Conservation (phyloP, 1,140 invertebrate species). For the Eufriesea mexicana region DNA sequence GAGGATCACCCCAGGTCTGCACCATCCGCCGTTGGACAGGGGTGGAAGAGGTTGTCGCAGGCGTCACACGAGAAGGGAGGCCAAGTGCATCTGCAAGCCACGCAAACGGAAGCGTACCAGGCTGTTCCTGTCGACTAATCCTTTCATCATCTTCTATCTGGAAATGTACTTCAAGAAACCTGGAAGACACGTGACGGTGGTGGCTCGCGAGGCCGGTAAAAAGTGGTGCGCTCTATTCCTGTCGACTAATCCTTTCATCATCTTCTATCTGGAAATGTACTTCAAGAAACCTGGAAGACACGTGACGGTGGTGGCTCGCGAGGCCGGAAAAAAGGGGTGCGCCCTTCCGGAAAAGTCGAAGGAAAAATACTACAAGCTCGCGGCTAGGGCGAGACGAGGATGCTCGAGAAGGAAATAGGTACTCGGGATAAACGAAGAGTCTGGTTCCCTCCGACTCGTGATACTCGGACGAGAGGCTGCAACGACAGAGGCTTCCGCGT, state of each 20-base stretch:
- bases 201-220: constrained; percentile 70
- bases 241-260: too few species aligned
- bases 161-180: constrained; percentile 66
- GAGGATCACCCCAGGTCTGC: too few species aligned
- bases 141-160: constrained; percentile 75
- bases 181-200: constrained; percentile 58
- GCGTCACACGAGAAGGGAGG: neutral
- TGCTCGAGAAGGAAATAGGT: neutral
- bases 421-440: too few species aligned
- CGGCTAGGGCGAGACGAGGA: constrained; percentile 32
- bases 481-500: neutral
- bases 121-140: constrained; percentile 61
- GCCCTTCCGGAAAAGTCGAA: constrained; percentile 61
- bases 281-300: constrained; percentile 54
- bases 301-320: constrained; percentile 67
- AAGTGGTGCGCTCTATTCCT: constrained; percentile 70
- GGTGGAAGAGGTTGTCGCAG: neutral
- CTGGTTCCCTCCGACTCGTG: neutral
- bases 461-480: neutral
- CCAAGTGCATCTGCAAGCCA: constrained; percentile 31
- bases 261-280: constrained; percentile 73
- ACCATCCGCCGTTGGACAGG: neutral
- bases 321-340: constrained; percentile 72
- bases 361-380: constrained; percentile 62
- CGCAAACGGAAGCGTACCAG: neutral